Conservation (phyloP, 2,888 invertebrate species). For the Tipula lateralis region DNA sequence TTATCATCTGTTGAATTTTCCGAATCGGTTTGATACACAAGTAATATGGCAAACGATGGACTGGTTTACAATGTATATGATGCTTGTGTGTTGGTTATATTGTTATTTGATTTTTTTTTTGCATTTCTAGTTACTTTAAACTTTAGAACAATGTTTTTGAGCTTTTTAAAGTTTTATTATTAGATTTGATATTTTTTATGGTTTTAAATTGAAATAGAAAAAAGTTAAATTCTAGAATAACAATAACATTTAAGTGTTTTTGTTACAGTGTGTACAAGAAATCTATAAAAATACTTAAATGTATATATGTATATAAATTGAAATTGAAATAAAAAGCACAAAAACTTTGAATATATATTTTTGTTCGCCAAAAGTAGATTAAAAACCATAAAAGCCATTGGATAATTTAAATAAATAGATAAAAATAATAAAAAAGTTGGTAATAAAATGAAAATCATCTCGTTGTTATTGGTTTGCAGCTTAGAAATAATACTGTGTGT, state of each 20-base stretch:
- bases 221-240: background rate
- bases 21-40: background rate
- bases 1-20: slow-evolving; percentile 7
- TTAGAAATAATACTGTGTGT: background rate
- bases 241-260: slow-evolving; percentile 19
- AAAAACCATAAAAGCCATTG: background rate
- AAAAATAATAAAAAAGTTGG: background rate
- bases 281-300: too few relatives aligned
- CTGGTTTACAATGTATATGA: background rate
- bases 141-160: background rate
- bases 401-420: slow-evolving; percentile 19
- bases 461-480: background rate
- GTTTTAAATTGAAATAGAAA: slow-evolving; percentile 15
- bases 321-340: background rate
- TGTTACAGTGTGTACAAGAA: background rate
- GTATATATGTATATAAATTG: background rate
- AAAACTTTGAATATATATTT: background rate
- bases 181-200: background rate
- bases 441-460: background rate
- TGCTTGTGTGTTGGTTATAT: background rate
- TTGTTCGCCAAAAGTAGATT: slow-evolving; percentile 19
- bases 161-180: background rate
- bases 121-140: background rate
- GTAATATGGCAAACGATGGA: background rate
- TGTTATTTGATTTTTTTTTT: background rate